Evolutionary conservation across 2,797 vertebrate species (phyloP), one percentile per base, ranked within the genome.

Genomic region (Leuciscus waleckii): DNA sequence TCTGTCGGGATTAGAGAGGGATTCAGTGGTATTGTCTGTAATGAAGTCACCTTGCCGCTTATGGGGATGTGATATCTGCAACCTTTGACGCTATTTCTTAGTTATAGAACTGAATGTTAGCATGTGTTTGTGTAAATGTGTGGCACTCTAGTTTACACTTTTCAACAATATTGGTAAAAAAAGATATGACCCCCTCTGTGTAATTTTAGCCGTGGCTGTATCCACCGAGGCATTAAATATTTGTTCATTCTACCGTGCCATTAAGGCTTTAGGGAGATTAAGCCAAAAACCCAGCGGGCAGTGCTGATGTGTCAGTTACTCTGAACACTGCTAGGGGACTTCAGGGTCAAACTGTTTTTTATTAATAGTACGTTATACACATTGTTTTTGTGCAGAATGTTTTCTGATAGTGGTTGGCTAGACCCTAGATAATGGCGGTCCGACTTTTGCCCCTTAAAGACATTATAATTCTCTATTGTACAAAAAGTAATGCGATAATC

Each of bases 191-290:
- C 37, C 2, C 7, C 13, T 69, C 35, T 35, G 1, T 80, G 83
- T 88, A 86, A 89, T 88, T 84, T 88, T 86, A 82, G 88, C 78
- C 43, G 2, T 82, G 32, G 41, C 26, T 51, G 41, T 85, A 49
- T 85, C 79, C 63, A 35, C 39, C 19, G 43, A 70, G 81, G 75
- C 73, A 73, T 88, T 76, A 76, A 87, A 88, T 88, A 82, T 87
- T 80, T 77, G 81, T 23, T 58, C 69, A 76, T 81, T 82, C 82
- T 86, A 65, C 70, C 37, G 16, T 71, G 86, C 81, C 85, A 86
- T 70, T 74, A 78, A 69, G 76, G 89, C 85, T 91, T 90, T 85
- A 85, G 74, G 41, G 54, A 85, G 89, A 86, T 89, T 90, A 89
- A 81, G 70, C 51, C 10, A 26, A 84, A 84, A 87, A 83, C 76